Base-by-base conservation (phyloP, 2,113 vertebrate species). In the Benitochromis conjunctus region DNA sequence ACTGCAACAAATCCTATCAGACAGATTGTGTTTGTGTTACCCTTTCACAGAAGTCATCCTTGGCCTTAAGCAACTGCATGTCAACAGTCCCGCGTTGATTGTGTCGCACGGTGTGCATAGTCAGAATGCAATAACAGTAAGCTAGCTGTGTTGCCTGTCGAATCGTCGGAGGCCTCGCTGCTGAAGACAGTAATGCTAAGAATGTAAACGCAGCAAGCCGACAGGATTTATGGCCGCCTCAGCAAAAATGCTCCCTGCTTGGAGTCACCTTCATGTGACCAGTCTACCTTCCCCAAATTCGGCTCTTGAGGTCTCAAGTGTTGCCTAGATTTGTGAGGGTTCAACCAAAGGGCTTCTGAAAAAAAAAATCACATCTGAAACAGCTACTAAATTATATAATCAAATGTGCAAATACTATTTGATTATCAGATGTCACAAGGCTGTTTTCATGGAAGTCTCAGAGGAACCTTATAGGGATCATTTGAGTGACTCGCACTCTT, bases 121-220 rank as follows among this genome's bases (percentile, higher is more conserved):
- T 82, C 21, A 21, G 80, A 43, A 19, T n/a, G 18, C 6, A 48
- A 13, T 53, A 76, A 69, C 62, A 62, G n/a, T 87, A 43, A 46
- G n/a, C 38, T 48, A 31, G 54, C 41, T 16, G 31, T 48, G 43
- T 18, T 84, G n/a, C 80, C 76, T 83, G 53, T 36, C 41, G 38
- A 79, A 29, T 83, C 90, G 53, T 55, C 81, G 51, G 83, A 84
- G 13, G 64, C 34, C 79, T 81, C 14, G 1, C 60, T 81, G 80
- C 77, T 29, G 69, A 41, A 69, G 77, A 84, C 64, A 53, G 91
- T 69, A 74, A 92, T 69, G 92, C 77, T 69, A 86, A 92, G 90
- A 94, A 93, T 94, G 91, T 95, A 90, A 92, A 92, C 18, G 26
- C 29, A 82, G 88, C 56, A 56, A 19, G 79, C 74, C 19, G 36